Evolutionary conservation across 2,888 invertebrate species (phyloP), one percentile per base, ranked within the genome.

Genomic region (Xestia rhomboidea): DNA sequence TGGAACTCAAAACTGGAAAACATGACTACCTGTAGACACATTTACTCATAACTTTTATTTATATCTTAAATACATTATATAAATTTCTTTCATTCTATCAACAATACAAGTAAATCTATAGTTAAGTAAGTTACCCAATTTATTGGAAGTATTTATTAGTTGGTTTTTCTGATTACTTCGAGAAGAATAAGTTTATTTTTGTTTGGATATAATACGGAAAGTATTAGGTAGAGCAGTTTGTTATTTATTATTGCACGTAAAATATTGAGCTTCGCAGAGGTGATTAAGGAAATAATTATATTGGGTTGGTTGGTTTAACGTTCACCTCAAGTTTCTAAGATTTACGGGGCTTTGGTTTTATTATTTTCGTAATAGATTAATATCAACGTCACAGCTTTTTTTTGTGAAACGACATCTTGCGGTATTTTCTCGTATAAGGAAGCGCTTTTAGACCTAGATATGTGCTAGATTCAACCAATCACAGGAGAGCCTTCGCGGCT

Each of bases 201-300:
- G 51, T 78, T 64, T 41, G 6, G 2, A 49, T 68, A 68, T 34
- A 30, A 62, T n/a, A n/a, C n/a, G 62, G 69, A 51, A 70, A 63
- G 49, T 78, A 38, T 44, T 21, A 27, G 34, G 7, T 44, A 6
- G 24, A 70, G 18, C 30, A 54, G 15, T 44, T 57, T 60, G 54
- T 66, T 75, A 54, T 67, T 67, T 54, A 71, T 68, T 63, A 49
- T 57, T 69, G 18, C 41, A 30, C 63, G 54, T 72, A 74, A 67
- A 67, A 69, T 83, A 73, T 79, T 69, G 24, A 34, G 51, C 68
- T 68, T 21, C 15, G 51, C 51, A 24, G 38, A 30, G 34, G 46
- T 71, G 34, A 66, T 70, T 73, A 73, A 67, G 64, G 66, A 49
- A 67, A 54, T 63, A 76, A 63, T 83, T 76, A 46, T 41, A 41